Evolutionary conservation across 2,888 invertebrate species (phyloP), one percentile per base, ranked within the genome.

Genomic region (Eupsilia transversa): DNA sequence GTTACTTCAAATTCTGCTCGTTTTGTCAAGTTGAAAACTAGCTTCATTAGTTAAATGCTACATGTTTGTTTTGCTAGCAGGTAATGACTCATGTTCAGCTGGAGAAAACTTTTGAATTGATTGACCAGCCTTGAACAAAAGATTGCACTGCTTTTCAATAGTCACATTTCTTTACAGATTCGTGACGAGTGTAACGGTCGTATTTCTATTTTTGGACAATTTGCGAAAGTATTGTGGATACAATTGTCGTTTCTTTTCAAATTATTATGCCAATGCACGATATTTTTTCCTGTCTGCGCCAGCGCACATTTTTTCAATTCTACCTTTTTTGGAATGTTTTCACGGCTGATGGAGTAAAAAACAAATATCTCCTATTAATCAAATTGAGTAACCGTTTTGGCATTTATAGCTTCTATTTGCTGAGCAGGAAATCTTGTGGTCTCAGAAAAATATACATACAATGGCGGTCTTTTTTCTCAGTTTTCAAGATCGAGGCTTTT

Each of bases 401-500:
- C 33, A 59, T 57, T 67, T 68, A 68, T 33, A 56, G 52, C 12
- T 68, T 72, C 23, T 56, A 41, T 27, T 77, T 64, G 67, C 30
- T 38, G 41, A 79, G 63, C 61, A 79, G 74, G 76, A 85, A 82
- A 73, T 66, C 41, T 43, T 80, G 57, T 52, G 35, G 72, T 70
- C 35, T 73, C 56, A 52, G 54, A 61, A 59, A 69, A 46, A 63
- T 56, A n/a, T 41, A 61, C 84, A 83, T 43, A 64, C 84, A 84
- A 76, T 49, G 57, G n/a, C 46, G 30, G 14, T 57, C 56, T 78
- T 79, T 84, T 84, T 78, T 82, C 41, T 56, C n/a, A 38, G 64
- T 67, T 79, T 85, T 84, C 85, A 89, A 87, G 89, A 89, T 88
- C 89, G 89, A 88, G 84, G 81, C 73, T 83, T 85, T 74, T 56